Evolutionary conservation across 2,888 invertebrate genomes (phyloP).

Genomic region (Apamea monoglypha): DNA sequence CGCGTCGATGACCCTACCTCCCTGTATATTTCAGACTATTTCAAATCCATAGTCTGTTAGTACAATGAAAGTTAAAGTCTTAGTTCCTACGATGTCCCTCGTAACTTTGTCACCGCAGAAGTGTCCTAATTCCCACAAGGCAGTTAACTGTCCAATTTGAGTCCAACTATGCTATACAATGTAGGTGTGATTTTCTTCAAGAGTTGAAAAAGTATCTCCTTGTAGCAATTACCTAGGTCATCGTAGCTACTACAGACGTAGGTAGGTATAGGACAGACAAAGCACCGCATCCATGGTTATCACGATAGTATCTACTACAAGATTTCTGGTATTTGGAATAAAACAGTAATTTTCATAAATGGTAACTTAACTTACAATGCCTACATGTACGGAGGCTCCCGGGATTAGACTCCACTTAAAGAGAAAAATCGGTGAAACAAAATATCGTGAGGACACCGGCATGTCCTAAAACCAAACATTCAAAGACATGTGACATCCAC

Average conservation of each 20-base stretch:
- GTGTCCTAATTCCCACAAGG: slow-evolving; percentile 14
- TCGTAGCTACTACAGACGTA: neutral
- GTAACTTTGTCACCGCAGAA: neutral
- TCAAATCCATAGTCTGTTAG: neutral
- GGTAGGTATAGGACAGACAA: neutral
- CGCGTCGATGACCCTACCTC: neutral
- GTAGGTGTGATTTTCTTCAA: slow-evolving; percentile 8
- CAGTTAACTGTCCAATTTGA: slow-evolving; percentile 15
- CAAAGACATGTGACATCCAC: neutral
- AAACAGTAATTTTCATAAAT: neutral
- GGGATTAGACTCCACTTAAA: neutral
- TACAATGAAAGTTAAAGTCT: neutral
- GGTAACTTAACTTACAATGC: neutral
- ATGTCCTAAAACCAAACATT: neutral
- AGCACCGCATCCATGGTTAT: neutral
- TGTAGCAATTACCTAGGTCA: neutral
- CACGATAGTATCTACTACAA: neutral
- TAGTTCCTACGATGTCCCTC: neutral
- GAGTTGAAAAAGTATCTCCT: neutral
- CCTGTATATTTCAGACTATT: neutral
- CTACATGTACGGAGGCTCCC: neutral
- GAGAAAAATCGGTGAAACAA: slow-evolving; percentile 11
- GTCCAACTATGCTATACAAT: slow-evolving; percentile 6
- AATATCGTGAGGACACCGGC: neutral
- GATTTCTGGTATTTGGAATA: neutral